Evolutionary conservation across 2,797 vertebrate species (phyloP), one percentile per base, ranked within the genome.

Genomic region (Aselliscus stoliczkanus): DNA sequence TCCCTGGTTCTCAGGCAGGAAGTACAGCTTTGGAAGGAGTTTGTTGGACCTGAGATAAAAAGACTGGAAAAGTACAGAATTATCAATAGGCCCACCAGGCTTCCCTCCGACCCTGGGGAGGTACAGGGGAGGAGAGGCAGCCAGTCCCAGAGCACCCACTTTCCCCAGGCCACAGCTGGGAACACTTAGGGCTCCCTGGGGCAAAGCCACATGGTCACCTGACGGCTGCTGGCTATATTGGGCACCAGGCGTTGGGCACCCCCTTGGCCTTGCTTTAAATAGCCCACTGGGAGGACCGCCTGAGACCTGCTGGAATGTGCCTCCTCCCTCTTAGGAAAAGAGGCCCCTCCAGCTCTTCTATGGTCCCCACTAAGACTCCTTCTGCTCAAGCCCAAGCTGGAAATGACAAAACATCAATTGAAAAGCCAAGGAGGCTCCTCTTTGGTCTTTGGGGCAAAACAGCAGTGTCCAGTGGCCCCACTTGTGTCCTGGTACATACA

Each of bases 231-330:
- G 44, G 89, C 91, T 97, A 96, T 96, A 97, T 64, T 7, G 20
- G 93, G 96, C 92, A 81, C 67, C 42, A 83, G 50, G 84, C 34
- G 0, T n/a, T 80, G 83, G 70, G 90, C 65, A 42, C 76, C 64
- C 87, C 67, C 70, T 62, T 67, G 92, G 95, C 76, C 58, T 50
- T 1, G 65, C 97, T 97, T 97, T 97, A 98, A 98, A 97, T 97
- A 98, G 95, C 54, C 52, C n/a, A 12, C 84, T 89, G 92, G 69
- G 83, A 93, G 85, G 93, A 34, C 7, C 0, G 92, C 65, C 89
- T 44, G 67, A 62, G 88, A 58, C 76, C 81, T 29, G 60, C 47
- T 90, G 90, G 95, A 96, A 97, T 92, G 96, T 21, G 52, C 85
- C 69, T 64, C 84, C 42, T 14, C 47, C 54, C 92, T 47, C 58